Base-by-base conservation (phyloP, 2,113 vertebrate genomes). In the Notarius quadriscutis region DNA sequence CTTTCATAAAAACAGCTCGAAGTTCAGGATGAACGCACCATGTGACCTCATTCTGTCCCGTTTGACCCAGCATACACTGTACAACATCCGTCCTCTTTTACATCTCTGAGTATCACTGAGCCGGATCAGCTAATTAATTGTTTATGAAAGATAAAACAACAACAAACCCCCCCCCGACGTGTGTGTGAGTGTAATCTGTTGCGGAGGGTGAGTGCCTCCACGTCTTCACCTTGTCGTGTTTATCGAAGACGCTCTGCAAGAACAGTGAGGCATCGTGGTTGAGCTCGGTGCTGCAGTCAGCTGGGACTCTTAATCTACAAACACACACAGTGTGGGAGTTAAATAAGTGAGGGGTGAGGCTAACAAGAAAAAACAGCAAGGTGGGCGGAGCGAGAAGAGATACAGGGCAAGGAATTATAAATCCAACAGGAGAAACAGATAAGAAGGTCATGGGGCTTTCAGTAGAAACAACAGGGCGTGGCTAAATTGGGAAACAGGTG, bases 251-350 rank as follows among this genome's bases (percentile, higher is more conserved):
- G 88, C 98, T 97, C 92, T 99, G 98, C 77, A 99, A 96, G 93
- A 99, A 99, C 91, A 99, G 96, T 92, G 99, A 99, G 6, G 98
- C 97, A 71, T 98, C 97, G 92, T 99, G 97, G 93, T 98, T 99
- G 93, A 99, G 96, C 94, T 99, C 98, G 55, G 98, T 99, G 84
- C 97, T 99, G 92, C 97, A 99, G 94, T 97, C 97, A 12, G 94
- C 91, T 90, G 97, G 97, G 92, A 99, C 94, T 94, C 97, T 99
- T 90, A 99, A 91, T 90, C 98, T 99, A 90, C 57, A 86, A 77
- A 58, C 55, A 62, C 55, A 86, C 60, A 77, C 77, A 60, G 58
- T 11, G 62, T 6, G 12, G 72, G 80, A 71, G 86, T 25, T 15
- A 55, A 5, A 77, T 5, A 12, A 79, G 0, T 17, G 2, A 55